phyloP scores from a whole-genome alignment of 1,140 invertebrate species.

The Pseudomyrmex pallidus region DNA sequence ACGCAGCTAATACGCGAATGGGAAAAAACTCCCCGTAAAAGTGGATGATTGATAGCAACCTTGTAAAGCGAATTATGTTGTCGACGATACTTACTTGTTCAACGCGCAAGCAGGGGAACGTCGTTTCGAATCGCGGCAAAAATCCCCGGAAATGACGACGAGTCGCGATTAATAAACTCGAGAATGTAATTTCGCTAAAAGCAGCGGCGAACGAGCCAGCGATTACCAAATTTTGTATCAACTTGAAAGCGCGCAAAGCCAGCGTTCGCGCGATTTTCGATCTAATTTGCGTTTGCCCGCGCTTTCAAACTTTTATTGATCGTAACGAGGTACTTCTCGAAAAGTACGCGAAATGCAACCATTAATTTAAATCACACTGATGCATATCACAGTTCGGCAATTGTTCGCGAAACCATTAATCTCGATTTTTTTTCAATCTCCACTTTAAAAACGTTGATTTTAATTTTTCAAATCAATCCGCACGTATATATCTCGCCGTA shows the following conservation, averaged over 20 bases:
- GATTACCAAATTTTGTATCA: constrained; percentile 67
- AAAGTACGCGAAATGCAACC: too few species aligned
- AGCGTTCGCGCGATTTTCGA: constrained; percentile 63
- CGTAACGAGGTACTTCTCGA: too few species aligned
- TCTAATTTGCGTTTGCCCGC: constrained; percentile 46
- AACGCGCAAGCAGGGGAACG: neutral
- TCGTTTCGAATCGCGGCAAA: constrained; percentile 2
- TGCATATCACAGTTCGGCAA: too few species aligned
- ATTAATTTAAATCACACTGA: too few species aligned
- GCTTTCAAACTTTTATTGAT: too few species aligned
- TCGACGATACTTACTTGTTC: constrained; percentile 50
- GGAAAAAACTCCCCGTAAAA: neutral
- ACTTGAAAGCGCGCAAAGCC: constrained; percentile 42
- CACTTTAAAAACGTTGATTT: too few species aligned
- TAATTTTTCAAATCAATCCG: neutral
- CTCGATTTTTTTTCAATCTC: too few species aligned
- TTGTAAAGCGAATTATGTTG: constrained; percentile 51
- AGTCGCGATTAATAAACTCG: constrained; percentile 64
- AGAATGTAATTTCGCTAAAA: constrained; percentile 72
- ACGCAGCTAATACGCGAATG: neutral
- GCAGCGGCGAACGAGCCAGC: constrained; percentile 57
- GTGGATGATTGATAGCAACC: constrained; percentile 45
- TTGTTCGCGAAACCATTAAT: too few species aligned
- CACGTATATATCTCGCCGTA: neutral
- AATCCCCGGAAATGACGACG: constrained; percentile 54